phyloP scores from a whole-genome alignment of 35 echinoderm and acorn worm species.

The Ophioderma brevispina region DNA sequence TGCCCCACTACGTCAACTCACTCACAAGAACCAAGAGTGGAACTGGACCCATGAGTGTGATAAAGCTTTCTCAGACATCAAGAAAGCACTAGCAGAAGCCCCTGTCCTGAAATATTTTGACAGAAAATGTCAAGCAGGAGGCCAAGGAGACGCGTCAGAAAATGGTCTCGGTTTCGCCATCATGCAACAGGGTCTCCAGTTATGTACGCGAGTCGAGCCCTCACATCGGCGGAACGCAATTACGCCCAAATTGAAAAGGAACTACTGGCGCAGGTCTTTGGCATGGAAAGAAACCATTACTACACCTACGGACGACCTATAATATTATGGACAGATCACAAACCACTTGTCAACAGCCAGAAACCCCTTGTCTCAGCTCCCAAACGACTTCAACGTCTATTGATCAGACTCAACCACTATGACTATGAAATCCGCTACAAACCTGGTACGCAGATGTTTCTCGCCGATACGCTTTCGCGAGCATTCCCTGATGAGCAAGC shows the following conservation, averaged over 20 bases:
- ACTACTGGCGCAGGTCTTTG: slow-evolving; percentile 61
- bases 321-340: slow-evolving; percentile 68
- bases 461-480: slow-evolving; percentile 65
- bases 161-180: slow-evolving; percentile 39
- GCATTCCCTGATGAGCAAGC: slow-evolving; percentile 28
- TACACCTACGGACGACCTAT: slow-evolving; percentile 60
- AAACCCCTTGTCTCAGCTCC: slow-evolving; percentile 67
- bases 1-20: slow-evolving; percentile 56
- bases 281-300: slow-evolving; percentile 60
- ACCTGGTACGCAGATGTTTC: slow-evolving; percentile 54
- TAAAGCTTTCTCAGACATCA: slow-evolving; percentile 39
- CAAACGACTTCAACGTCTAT: slow-evolving; percentile 54
- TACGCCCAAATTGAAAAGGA: slow-evolving; percentile 77
- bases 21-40: too few species aligned
- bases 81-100: slow-evolving; percentile 1
- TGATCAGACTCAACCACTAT: slow-evolving; percentile 60
- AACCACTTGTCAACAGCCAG: slow-evolving; percentile 60
- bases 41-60: slow-evolving; percentile 34
- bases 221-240: slow-evolving; percentile 68
- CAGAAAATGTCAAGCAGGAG: slow-evolving; percentile 15
- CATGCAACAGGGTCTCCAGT: slow-evolving; percentile 64
- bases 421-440: too few species aligned
- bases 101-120: slow-evolving; percentile 67
- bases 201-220: slow-evolving; percentile 45
- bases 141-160: slow-evolving; percentile 62